Evolutionary conservation across 2,888 invertebrate species (phyloP).

Genomic region (Ptilodon capucinus): DNA sequence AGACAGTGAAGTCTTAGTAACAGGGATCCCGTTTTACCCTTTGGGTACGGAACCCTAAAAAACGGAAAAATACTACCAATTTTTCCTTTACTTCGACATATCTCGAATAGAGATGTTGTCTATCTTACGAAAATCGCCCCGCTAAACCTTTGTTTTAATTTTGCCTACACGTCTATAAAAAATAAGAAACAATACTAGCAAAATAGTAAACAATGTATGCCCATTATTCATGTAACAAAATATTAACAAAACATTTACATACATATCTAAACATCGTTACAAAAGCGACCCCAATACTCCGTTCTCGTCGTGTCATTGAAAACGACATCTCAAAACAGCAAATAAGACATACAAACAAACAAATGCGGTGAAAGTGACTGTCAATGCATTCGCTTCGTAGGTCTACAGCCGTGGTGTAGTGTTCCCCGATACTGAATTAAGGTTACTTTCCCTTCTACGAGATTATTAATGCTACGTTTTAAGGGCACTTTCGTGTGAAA

Average conservation of each 20-base stretch:
- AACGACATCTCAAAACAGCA: background rate
- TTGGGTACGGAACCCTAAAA: too few relatives aligned
- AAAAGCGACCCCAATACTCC: background rate
- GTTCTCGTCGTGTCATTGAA: background rate
- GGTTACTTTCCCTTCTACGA: constrained; percentile 48
- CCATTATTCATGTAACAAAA: background rate
- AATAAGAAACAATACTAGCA: too few relatives aligned
- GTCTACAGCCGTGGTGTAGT: constrained; percentile 28
- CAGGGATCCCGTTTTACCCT: too few relatives aligned
- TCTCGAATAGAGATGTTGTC: too few relatives aligned
- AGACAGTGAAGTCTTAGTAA: too few relatives aligned
- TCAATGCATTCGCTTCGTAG: constrained; percentile 8
- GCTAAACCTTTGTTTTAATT: too few relatives aligned
- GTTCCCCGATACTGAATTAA: constrained; percentile 45
- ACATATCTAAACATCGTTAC: background rate
- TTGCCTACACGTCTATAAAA: too few relatives aligned
- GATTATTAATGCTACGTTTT: constrained; percentile 26
- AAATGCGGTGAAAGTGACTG: constrained; percentile 12
- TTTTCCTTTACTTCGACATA: too few relatives aligned
- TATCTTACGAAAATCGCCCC: too few relatives aligned
- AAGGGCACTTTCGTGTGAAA: constrained; percentile 53
- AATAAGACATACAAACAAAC: constrained; percentile 1
- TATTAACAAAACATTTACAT: background rate
- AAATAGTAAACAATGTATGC: too few relatives aligned
- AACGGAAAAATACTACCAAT: too few relatives aligned